Conservation (phyloP, 1,140 invertebrate genomes). For the Idris sp. region DNA sequence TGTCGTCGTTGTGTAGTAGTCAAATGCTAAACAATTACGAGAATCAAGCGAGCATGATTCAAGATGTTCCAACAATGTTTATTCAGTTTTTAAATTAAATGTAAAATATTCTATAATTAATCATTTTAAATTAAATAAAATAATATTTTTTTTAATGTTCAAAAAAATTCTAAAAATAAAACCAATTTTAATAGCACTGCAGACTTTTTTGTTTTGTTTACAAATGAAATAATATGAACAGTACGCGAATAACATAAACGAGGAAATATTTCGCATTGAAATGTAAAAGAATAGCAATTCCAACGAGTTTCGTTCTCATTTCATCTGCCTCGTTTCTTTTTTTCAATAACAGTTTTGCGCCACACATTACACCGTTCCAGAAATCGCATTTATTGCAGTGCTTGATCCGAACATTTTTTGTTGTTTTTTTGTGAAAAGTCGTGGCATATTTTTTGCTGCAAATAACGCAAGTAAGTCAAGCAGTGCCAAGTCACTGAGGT, state of each 20-base stretch:
- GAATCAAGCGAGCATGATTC: not conserved
- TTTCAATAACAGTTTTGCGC: slow-evolving; percentile 19
- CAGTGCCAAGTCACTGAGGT: slow-evolving; percentile 26
- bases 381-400: slow-evolving; percentile 27
- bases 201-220: no score
- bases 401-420: not conserved
- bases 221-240: no score
- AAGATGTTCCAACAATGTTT: not conserved
- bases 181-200: no score
- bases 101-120: no score
- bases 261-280: no score
- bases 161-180: no score
- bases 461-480: slow-evolving; percentile 8
- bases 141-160: no score
- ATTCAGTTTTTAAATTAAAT: no score
- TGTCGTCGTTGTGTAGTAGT: slow-evolving; percentile 1
- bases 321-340: no score
- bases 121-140: no score
- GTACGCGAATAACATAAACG: no score
- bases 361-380: slow-evolving; percentile 6
- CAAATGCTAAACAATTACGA: slow-evolving; percentile 23
- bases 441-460: slow-evolving; percentile 7
- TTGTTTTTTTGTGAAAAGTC: slow-evolving; percentile 16
- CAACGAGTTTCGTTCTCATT: slow-evolving; percentile 2
- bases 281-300: slow-evolving; percentile 3